Base-by-base conservation (phyloP, 2,888 invertebrate species). In the Ecliptopera silaceata region DNA sequence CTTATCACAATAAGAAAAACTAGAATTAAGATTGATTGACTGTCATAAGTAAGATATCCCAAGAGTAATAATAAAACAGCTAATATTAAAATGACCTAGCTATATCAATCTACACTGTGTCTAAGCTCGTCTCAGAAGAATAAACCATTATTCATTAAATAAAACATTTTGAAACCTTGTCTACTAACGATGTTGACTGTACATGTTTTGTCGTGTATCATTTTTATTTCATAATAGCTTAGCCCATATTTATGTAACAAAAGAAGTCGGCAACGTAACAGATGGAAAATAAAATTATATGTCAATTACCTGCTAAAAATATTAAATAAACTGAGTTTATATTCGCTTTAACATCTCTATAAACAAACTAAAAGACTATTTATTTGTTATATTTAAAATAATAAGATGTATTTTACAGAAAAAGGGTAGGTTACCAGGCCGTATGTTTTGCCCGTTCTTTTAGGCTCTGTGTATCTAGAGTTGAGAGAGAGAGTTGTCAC, bases 191-290 rank as follows among this genome's bases (percentile, higher is more conserved):
- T 54, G 48, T 58, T 59, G 52, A 65, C 44, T 45, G 45, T 48
- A 62, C 63, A 59, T 63, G 63, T 63, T 50, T 61, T 63, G 63
- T 50, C 57, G 36, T 61, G 63, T 61, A 63, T 54, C 43, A 58
- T 63, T 63, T 60, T 65, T 62, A 59, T 54, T 61, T 60, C 62
- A 62, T 56, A 63, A 65, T 59, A 61, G 58, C 51, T 49, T 47
- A 55, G 43, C 42, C 46, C 60, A 56, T 60, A 13, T 47, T 38
- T 48, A 48, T 32, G 36, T 42, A 51, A 51, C 51, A 51, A 43
- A 43, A 17, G 51, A 34, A 18, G 15, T 17, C 18, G 51, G 34
- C 5, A 53, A 18, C 41, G 18, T 43, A 26, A 36, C 10, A 39
- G 38, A 54, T 54, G 26, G 10, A 18, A 36, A n/a, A 48, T 15